Base-by-base conservation (phyloP, 1,140 invertebrate genomes). In the Formica exsecta region DNA sequence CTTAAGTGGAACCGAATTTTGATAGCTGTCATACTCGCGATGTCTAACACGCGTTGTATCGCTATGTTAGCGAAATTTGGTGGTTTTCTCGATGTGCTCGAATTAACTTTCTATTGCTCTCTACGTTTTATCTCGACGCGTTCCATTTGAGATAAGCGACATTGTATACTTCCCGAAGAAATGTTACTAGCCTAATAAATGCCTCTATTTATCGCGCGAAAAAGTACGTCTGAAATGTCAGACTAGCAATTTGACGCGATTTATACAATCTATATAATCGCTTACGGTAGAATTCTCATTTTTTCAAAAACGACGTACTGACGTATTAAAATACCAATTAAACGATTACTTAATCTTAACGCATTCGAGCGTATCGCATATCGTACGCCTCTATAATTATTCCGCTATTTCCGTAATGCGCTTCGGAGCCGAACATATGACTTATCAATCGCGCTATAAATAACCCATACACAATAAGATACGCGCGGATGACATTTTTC, bases 371-470 rank as follows among this genome's bases (percentile, higher is more conserved):
- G 19, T 54, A 19, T 19, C n/a, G 6, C 25, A 13, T 61, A 32
- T 62, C 51, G 22, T 16, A 32, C 13, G 19, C 73, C 8, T 32
- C 38, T 38, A 44, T 44, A 74, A 83, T 74, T 25, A 48, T 62
- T 36, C 79, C 11, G 2, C 66, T 59, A 29, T 61, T 83, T 83
- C 54, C 68, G 38, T 73, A 59, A 71, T 41, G 54, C 19, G 29
- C 64, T 62, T 73, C 19, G n/a, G 3, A 71, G 2, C 16, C 16
- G 32, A 73, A 44, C 16, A 6, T 80, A 59, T 44, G 25, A 57
- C 79, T 81, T 83, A 83, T 83, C 79, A 57, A 66, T 22, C 51
- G 68, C n/a, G 54, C 54, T 19, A 16, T 81, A 83, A 74, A 74
- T 83, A 83, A 83, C 13, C 54, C 25, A 38, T 16, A 51, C 51